phyloP scores from a whole-genome alignment of 1,140 invertebrate species.

The Heliconius himera region DNA sequence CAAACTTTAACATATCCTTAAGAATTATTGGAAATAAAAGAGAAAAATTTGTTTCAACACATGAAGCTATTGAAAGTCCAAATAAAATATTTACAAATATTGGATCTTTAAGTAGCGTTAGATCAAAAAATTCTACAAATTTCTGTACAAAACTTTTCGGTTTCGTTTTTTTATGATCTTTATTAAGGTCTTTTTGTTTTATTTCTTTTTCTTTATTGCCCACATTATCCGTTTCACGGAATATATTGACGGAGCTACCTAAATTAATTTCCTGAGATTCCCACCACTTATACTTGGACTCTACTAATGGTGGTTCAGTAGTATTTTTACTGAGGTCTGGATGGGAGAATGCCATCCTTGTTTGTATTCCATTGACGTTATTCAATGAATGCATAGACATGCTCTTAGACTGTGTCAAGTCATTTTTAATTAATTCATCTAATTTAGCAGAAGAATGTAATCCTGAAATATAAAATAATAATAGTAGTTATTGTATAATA shows the following conservation, averaged over 20 bases:
- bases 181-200: constrained; percentile 5
- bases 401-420: constrained; percentile 51
- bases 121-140: constrained; percentile 70
- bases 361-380: constrained; percentile 51
- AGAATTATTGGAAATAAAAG: constrained; percentile 85
- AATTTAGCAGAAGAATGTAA: constrained; percentile 18
- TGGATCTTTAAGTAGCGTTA: constrained; percentile 69
- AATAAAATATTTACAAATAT: constrained; percentile 84
- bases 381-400: constrained; percentile 63
- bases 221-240: constrained; percentile 52
- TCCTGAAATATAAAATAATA: constrained; percentile 23
- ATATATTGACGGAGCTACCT: constrained; percentile 74
- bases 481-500: neutral
- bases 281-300: constrained; percentile 73
- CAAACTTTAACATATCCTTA: constrained; percentile 81
- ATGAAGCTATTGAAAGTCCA: constrained; percentile 85
- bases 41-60: constrained; percentile 87
- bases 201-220: constrained; percentile 47
- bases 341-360: constrained; percentile 69
- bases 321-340: constrained; percentile 64
- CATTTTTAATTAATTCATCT: constrained; percentile 36
- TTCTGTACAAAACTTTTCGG: constrained; percentile 48
- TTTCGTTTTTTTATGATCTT: constrained; percentile 36
- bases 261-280: constrained; percentile 78
- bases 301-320: constrained; percentile 51